Evolutionary conservation across 2,888 invertebrate genomes (phyloP).

Genomic region (Conops quadrifasciatus): DNA sequence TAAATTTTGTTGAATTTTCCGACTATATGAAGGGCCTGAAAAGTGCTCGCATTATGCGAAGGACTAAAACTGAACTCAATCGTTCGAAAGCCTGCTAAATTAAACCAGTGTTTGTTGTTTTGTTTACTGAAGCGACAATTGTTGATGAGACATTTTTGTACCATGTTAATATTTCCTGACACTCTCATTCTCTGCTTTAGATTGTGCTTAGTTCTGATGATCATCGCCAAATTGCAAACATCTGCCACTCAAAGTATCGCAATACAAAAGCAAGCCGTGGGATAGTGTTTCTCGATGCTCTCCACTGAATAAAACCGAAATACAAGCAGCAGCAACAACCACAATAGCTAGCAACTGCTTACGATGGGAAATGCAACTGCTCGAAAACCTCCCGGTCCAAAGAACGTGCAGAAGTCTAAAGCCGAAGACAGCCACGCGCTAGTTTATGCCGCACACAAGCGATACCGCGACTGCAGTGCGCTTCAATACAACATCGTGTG

Average conservation of each 20-base stretch:
- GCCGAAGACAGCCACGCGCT: not conserved
- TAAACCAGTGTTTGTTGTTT: not conserved
- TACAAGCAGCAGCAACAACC: conserved; percentile 21
- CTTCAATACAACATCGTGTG: conserved; percentile 7
- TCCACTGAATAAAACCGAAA: conserved; percentile 41
- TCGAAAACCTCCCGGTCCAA: conserved; percentile 10
- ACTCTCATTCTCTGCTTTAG: not conserved
- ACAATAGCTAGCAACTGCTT: conserved; percentile 48
- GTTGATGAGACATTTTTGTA: not conserved
- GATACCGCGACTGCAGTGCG: not conserved
- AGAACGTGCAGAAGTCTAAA: not conserved
- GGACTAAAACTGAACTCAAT: not conserved
- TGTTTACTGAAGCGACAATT: conserved; percentile 8
- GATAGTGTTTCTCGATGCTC: conserved; percentile 54
- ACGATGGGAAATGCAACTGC: conserved; percentile 63
- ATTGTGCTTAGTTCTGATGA: not conserved
- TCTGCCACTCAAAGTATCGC: conserved; percentile 52
- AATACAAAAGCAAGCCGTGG: conserved; percentile 55
- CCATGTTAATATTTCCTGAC: not conserved
- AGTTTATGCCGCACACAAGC: not conserved
- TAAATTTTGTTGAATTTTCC: too few species aligned
- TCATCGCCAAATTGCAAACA: conserved; percentile 58
- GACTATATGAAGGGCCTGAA: not conserved
- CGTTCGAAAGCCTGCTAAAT: not conserved
- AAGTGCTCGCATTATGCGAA: not conserved